phyloP scores from a whole-genome alignment of 2,888 invertebrate species.

The Tetropium fuscum region DNA sequence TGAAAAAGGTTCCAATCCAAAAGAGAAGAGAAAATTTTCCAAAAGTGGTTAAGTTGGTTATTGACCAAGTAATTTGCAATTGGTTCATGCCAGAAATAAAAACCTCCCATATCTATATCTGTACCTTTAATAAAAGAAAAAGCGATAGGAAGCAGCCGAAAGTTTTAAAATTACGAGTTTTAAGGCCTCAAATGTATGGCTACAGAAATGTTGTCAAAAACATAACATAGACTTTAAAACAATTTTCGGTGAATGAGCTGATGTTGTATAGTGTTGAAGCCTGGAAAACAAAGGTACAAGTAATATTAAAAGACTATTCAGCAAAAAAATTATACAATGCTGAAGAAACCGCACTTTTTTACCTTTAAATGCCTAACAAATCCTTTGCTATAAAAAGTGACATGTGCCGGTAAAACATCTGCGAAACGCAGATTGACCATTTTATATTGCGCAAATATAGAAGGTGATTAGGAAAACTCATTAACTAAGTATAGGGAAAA shows the following conservation, averaged over 20 bases:
- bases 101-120: constrained; percentile 27
- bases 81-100: constrained; percentile 31
- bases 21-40: neutral
- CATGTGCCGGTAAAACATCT: too few species aligned
- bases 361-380: too few species aligned
- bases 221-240: constrained; percentile 28
- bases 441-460: too few species aligned
- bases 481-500: too few species aligned
- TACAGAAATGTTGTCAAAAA: constrained; percentile 12
- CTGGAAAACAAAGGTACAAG: constrained; percentile 14
- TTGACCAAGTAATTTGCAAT: constrained; percentile 27
- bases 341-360: too few species aligned
- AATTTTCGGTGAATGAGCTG: constrained; percentile 22
- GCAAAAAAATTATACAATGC: too few species aligned
- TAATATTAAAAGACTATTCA: neutral
- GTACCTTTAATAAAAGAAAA: constrained; percentile 29
- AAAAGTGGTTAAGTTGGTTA: constrained; percentile 4
- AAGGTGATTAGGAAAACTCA: too few species aligned
- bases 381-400: too few species aligned
- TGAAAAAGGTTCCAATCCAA: too few species aligned
- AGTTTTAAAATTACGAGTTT: constrained; percentile 21
- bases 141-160: constrained; percentile 22
- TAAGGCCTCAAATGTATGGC: constrained; percentile 26
- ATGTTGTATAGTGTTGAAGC: constrained; percentile 9
- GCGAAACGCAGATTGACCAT: too few species aligned